Evolutionary conservation across 2,888 invertebrate genomes (phyloP).

Genomic region (Sesia bembeciformis): DNA sequence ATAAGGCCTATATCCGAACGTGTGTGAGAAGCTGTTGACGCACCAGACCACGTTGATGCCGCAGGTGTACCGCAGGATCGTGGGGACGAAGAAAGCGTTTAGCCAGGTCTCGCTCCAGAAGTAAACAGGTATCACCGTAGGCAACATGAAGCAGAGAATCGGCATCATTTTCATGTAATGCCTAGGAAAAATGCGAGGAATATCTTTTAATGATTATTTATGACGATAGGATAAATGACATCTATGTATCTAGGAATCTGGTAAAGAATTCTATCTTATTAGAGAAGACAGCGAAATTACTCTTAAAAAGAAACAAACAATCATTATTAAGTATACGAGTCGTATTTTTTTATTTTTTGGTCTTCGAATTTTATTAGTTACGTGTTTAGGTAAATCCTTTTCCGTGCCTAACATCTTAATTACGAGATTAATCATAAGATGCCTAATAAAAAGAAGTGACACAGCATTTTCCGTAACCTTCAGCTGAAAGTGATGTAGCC

Average conservation of each 20-base stretch:
- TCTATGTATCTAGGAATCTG: neutral
- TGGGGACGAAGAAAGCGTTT: conserved; percentile 83
- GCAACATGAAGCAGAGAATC: conserved; percentile 85
- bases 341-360: too few relatives aligned
- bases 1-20: conserved; percentile 92
- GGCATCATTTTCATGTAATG: conserved; percentile 86
- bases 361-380: too few relatives aligned
- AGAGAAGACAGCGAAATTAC: neutral
- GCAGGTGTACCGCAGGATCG: conserved; percentile 83
- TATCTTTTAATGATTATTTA: neutral
- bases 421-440: too few relatives aligned
- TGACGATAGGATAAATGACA: neutral
- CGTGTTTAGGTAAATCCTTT: too few relatives aligned
- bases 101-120: conserved; percentile 84
- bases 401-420: too few relatives aligned
- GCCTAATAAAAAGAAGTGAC: too few relatives aligned
- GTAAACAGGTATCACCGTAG: conserved; percentile 84
- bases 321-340: neutral
- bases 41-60: conserved; percentile 92
- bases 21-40: conserved; percentile 94
- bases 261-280: neutral
- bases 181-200: conserved; percentile 30
- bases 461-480: too few relatives aligned
- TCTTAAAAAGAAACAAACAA: neutral
- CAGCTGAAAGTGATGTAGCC: too few relatives aligned